phyloP scores from a whole-genome alignment of 2,797 vertebrate species.

The Onychomys leucogaster region DNA sequence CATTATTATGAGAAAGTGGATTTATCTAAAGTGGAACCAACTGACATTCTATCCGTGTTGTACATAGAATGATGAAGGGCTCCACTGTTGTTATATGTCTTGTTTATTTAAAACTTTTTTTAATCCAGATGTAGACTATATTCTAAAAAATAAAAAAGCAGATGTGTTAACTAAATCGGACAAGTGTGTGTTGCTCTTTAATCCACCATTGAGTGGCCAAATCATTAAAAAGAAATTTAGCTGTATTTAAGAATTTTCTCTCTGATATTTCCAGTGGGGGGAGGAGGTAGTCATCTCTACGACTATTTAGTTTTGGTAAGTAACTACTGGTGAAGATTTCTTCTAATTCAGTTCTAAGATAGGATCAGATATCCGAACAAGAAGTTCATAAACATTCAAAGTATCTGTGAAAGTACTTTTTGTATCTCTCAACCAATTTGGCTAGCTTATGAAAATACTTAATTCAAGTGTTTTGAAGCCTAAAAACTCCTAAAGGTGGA shows the following conservation, averaged over 20 bases:
- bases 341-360: constrained; percentile 10
- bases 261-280: constrained; percentile 9
- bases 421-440: constrained; percentile 10
- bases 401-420: not conserved
- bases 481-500: not conserved
- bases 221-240: constrained; percentile 64
- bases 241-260: constrained; percentile 42
- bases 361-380: not conserved
- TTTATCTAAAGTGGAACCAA: constrained; percentile 82
- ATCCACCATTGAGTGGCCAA: constrained; percentile 78
- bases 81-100: constrained; percentile 85
- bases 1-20: constrained; percentile 81
- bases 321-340: not conserved
- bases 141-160: constrained; percentile 88
- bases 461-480: constrained; percentile 22
- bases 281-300: constrained; percentile 34
- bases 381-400: constrained; percentile 41
- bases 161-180: constrained; percentile 86
- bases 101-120: constrained; percentile 90
- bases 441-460: not conserved
- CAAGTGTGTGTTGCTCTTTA: constrained; percentile 81
- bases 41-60: constrained; percentile 80
- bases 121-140: constrained; percentile 90
- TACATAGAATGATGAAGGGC: constrained; percentile 82
- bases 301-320: constrained; percentile 30